Conservation (phyloP, 2,113 vertebrate genomes). For the Dendropsophus ebraccatus region DNA sequence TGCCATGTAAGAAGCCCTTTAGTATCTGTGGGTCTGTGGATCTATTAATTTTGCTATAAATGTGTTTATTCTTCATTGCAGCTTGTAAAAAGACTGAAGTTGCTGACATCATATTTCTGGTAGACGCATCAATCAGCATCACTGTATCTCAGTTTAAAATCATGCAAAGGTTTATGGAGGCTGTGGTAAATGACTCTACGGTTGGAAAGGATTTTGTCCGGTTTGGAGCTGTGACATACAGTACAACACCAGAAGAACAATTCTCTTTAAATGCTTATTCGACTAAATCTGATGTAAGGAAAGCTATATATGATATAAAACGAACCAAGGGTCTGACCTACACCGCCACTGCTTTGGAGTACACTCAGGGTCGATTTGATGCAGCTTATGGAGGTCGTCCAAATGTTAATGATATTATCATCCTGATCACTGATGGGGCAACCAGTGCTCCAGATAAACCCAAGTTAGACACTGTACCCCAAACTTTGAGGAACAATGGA, state of each 20-base stretch:
- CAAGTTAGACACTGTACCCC: conserved; percentile 59
- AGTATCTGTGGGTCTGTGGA: conserved; percentile 1
- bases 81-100: conserved; percentile 73
- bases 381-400: conserved; percentile 67
- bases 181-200: conserved; percentile 73
- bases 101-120: conserved; percentile 82
- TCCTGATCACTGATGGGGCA: conserved; percentile 78
- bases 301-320: conserved; percentile 66
- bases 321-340: conserved; percentile 62
- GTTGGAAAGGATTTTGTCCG: conserved; percentile 70
- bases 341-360: conserved; percentile 72
- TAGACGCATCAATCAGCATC: conserved; percentile 74
- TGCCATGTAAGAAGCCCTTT: too few species aligned
- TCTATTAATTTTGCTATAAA: not conserved
- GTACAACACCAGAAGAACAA: conserved; percentile 40
- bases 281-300: conserved; percentile 64
- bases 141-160: conserved; percentile 63
- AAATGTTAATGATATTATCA: conserved; percentile 71
- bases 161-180: conserved; percentile 74
- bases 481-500: conserved; percentile 61
- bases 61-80: conserved; percentile 52
- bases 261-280: conserved; percentile 69
- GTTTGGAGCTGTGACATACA: conserved; percentile 75
- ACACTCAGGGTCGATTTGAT: conserved; percentile 68
- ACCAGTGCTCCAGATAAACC: conserved; percentile 62